A percentile compares a stretch with the other conserved stretches of the same genome.
phyloP scores from a whole-genome alignment of 2,113 vertebrate genomes.

The Tricholaema leucomelas region DNA sequence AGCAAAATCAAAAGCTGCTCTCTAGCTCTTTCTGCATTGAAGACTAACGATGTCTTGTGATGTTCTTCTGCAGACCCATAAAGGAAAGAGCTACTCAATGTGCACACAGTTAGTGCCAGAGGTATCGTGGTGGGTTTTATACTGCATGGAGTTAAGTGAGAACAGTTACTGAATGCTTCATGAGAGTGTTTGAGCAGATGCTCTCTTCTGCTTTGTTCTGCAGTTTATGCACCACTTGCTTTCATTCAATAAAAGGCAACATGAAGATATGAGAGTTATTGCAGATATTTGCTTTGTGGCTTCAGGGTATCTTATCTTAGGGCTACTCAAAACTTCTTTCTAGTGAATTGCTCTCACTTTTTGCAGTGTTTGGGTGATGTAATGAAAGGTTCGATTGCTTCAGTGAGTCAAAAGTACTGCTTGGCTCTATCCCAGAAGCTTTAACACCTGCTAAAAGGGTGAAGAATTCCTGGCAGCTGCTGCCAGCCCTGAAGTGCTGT shows the following conservation, averaged over 20 bases:
- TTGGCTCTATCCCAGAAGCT: slow-evolving; percentile 33
- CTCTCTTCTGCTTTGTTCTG: slow-evolving; percentile 21
- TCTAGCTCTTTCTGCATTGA: not conserved
- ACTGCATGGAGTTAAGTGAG: not conserved
- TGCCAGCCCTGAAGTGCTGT: slow-evolving; percentile 33
- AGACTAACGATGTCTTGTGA: not conserved
- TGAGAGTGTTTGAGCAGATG: slow-evolving; percentile 29
- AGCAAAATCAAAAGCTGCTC: not conserved
- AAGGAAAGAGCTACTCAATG: slow-evolving; percentile 8
- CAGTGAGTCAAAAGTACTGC: slow-evolving; percentile 13
- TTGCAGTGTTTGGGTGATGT: not conserved
- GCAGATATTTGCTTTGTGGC: slow-evolving; percentile 18
- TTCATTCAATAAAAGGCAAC: slow-evolving; percentile 43
- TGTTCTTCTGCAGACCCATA: not conserved
- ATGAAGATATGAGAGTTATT: not conserved
- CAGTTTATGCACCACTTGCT: slow-evolving; percentile 43
- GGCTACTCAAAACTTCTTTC: not conserved
- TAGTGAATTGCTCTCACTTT: not conserved
- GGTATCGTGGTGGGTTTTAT: not conserved
- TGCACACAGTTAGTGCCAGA: not conserved
- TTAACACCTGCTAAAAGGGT: slow-evolving; percentile 60
- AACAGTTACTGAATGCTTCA: not conserved
- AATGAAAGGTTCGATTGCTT: not conserved
- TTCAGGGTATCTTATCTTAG: slow-evolving; percentile 6
- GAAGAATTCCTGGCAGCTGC: slow-evolving; percentile 38